A percentile compares a stretch with the other conserved stretches of the same genome.
Conservation (phyloP, 2,113 vertebrate species). For the Chitala chitala region DNA sequence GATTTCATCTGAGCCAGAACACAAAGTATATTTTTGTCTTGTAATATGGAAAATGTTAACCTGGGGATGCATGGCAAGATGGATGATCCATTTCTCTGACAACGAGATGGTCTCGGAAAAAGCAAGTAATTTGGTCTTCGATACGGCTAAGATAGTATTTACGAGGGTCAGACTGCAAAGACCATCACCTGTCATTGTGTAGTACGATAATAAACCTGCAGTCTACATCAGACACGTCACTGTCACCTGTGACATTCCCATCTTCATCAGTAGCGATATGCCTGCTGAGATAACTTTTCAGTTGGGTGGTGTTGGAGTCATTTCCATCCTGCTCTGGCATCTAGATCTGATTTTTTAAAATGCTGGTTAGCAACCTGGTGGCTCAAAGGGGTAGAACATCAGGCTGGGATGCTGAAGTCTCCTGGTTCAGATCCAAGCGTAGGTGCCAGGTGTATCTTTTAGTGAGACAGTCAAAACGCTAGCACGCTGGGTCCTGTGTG, state of each 20-base stretch:
- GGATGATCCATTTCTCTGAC: constrained; percentile 86
- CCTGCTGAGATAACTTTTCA: constrained; percentile 90
- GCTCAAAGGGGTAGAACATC: no score
- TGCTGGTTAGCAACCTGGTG: no score
- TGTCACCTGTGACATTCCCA: constrained; percentile 82
- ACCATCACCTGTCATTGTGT: constrained; percentile 90
- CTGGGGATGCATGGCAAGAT: constrained; percentile 92
- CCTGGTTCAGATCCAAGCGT: no score
- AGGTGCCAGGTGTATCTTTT: no score
- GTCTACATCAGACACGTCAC: constrained; percentile 72
- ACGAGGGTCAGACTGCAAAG: constrained; percentile 85
- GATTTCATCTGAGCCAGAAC: constrained; percentile 66
- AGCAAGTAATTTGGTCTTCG: constrained; percentile 86
- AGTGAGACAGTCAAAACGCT: no score
- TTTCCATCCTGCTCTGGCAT: constrained; percentile 85
- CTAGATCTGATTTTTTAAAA: constrained; percentile 99
- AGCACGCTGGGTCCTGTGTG: no score
- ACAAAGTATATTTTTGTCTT: constrained; percentile 87
- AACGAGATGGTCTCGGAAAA: constrained; percentile 75
- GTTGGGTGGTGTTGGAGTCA: constrained; percentile 72
- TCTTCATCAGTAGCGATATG: constrained; percentile 93
- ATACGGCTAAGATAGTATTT: constrained; percentile 85
- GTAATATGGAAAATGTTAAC: constrained; percentile 86
- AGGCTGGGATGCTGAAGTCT: no score
- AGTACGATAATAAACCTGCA: constrained; percentile 83